Evolutionary conservation across 37 sponge, comb jelly and placozoan genomes (phyloP), one percentile per base, ranked within the genome.

Genomic region (Trichoplax adhaerens): DNA sequence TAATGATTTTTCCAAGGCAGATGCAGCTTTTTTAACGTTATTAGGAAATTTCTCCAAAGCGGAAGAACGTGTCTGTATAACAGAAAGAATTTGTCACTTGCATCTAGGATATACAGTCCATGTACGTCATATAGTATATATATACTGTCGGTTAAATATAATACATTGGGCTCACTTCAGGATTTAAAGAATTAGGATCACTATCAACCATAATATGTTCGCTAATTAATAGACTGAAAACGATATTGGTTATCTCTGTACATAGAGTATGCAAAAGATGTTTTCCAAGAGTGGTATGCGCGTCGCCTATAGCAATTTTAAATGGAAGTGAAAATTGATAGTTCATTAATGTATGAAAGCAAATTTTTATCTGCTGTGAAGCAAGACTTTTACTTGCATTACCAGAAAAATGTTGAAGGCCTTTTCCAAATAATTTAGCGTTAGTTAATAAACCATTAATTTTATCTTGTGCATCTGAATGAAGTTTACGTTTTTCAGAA

Each of bases 371-470:
- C 5, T 52, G 57, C 5, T 5, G 5, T 51, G 66, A 65, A 5
- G 5, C 51, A 52, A 51, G 66, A 65, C 52, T 65, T 5, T 65
- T 3, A 50, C 4, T 55, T 3, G 49, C 54, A 66, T 3, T 56
- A 86, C 91, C 91, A 78, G 83, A 74, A 77, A 86, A 89, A 2
- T 76, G 64, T 10, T 58, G 56, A 53, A 86, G 80, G 2, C 79
- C 83, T 50, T 83, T 86, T 57, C 62, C 74, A 73, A 83, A 90
- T 46, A 90, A 84, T 10, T 53, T 79, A 2, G 79, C 59, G 6
- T 50, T 68, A 48, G 69, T 79, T 77, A 78, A 90, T 56, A 86
- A 63, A 7, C 69, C 81, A 52, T 83, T 78, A 8, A 90, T 56
- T 6, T 65, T 73, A 52, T 80, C 75, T 52, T 83, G 80, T 0